Base-by-base conservation (phyloP, 35 echinoderm and acorn worm species). In the Lytechinus pictus region DNA sequence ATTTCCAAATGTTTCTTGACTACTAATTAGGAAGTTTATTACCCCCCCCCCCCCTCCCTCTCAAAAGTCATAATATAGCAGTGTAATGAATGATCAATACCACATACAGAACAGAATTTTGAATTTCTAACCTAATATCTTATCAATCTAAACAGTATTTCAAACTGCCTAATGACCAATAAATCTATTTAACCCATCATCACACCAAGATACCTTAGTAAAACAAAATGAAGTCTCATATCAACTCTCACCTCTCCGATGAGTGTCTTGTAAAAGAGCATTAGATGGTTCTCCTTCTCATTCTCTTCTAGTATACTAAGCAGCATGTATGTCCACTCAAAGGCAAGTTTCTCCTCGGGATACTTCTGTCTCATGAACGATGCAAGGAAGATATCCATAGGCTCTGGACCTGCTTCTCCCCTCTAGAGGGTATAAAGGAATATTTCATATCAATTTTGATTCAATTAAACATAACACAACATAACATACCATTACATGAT, bases 241-340 rank as follows among this genome's bases (percentile, higher is more conserved):
- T n/a, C 61, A n/a, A 86, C 57, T 52, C 96, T 95, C 28, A 99
- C 98, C 94, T 99, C 95, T 92, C 94, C 95, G n/a, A 61, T 97
- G 7, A 99, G 94, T 33, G 98, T 96, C 58, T 91, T 86, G 57
- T 97, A 95, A 61, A 99, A 99, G n/a, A 99, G 94, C 16, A 72
- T 91, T 12, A 97, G 60, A 19, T 96, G 96, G 90, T 95, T 95
- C 51, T 99, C 96, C n/a, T 96, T 92, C 27, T 96, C 94, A 87
- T 94, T 89, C 19, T 95, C 56, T 94, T 99, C 97, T 24, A 89
- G 94, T 56, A 96, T 95, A 56, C 97, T 97, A 24, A 96, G 92
- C 6, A 99, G 94, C 52, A 97, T 99, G 96, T 99, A 99, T 0
- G 96, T 92, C 96, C 96, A 97, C 60, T 99, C 98, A 91, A 96